phyloP scores from a whole-genome alignment of 2,797 vertebrate genomes.

The Dendrocincla tyrannina region DNA sequence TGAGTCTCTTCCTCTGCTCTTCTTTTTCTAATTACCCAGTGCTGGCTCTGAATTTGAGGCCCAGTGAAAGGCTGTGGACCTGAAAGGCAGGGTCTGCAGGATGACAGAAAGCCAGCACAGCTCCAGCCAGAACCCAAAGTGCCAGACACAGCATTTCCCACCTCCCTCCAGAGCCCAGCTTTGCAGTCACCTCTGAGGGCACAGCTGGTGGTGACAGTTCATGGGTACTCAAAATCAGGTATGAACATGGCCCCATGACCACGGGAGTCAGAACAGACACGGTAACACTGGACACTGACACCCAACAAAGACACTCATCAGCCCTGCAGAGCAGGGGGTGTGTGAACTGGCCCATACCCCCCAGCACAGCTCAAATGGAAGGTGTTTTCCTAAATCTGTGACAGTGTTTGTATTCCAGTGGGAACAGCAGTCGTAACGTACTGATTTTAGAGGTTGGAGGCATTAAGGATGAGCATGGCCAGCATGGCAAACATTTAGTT shows the following conservation, averaged over 20 bases:
- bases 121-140: not conserved
- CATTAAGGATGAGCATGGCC: not conserved
- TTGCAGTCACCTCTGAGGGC: not conserved
- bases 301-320: accelerated
- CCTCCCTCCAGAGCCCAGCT: not conserved
- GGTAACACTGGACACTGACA: not conserved
- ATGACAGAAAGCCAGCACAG: not conserved
- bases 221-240: not conserved
- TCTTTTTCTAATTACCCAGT: not conserved
- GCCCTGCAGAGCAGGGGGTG: not conserved
- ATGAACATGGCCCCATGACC: not conserved
- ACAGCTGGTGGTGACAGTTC: not conserved
- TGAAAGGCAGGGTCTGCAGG: not conserved
- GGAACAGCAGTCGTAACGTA: not conserved
- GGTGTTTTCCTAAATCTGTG: not conserved
- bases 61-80: not conserved
- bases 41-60: not conserved
- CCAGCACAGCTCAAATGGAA: not conserved
- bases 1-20: not conserved
- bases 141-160: not conserved
- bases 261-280: not conserved
- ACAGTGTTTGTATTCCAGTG: not conserved
- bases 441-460: not conserved
- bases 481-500: accelerated
- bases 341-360: not conserved